A percentile compares a stretch with the other conserved stretches of the same genome.
Evolutionary conservation across 2,888 invertebrate genomes (phyloP).

Genomic region (Melieria omissa): DNA sequence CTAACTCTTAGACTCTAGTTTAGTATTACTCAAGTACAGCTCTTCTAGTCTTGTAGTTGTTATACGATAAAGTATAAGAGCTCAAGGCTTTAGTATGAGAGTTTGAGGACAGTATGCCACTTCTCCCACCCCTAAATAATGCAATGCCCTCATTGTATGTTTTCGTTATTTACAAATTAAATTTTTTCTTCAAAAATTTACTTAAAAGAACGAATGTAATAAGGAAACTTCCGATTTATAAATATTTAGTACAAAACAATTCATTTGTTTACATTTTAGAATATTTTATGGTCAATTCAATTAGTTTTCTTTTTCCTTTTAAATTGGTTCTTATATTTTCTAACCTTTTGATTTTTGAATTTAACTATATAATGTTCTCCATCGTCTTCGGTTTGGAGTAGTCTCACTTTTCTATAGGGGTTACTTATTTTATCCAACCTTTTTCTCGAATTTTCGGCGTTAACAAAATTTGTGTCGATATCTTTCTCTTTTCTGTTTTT

Average conservation of each 20-base stretch:
- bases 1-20: too few species aligned
- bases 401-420: conserved; percentile 19
- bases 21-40: too few species aligned
- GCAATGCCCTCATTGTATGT: background rate
- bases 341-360: conserved; percentile 16
- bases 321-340: conserved; percentile 15
- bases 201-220: too few species aligned
- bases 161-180: conserved; percentile 2
- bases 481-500: conserved; percentile 25
- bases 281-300: conserved; percentile 9
- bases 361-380: conserved; percentile 20
- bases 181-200: background rate
- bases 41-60: too few species aligned
- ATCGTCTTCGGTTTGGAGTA: conserved; percentile 19
- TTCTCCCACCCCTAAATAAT: conserved; percentile 11
- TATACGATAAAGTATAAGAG: too few species aligned
- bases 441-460: conserved; percentile 27
- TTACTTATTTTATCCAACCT: conserved; percentile 25
- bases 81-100: too few species aligned
- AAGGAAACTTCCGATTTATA: background rate
- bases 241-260: conserved; percentile 1
- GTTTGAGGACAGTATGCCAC: conserved; percentile 1
- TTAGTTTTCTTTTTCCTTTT: conserved; percentile 19
- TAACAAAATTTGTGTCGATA: conserved; percentile 25
- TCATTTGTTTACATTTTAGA: background rate